Evolutionary conservation across 2,797 vertebrate genomes (phyloP), one percentile per base, ranked within the genome.

Genomic region (Phylloscopus collybita): DNA sequence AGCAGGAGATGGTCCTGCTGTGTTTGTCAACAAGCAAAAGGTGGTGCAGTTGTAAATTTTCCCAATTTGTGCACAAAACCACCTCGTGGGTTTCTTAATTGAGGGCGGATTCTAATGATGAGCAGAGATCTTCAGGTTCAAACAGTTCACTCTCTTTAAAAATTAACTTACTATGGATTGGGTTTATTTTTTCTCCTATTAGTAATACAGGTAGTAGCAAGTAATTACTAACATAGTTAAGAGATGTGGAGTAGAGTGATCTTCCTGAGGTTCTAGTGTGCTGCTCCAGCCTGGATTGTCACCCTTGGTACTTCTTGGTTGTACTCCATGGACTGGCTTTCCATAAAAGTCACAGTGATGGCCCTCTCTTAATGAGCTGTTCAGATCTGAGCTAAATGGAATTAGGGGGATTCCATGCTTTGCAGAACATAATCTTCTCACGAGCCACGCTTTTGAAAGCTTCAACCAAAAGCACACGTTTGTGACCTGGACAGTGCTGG

Each of bases 21-120:
- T 59, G 40, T 86, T 94, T 95, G 56, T 78, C 95, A 82, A 76
- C 89, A 93, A 78, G 74, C 67, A 88, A 64, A 88, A 76, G 50
- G 65, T 87, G 74, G 81, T 66, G 5, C 40, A 12, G 16, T 14
- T 42, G 67, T 67, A 13, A 45, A 18, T 57, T 59, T n/a, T 54
- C 59, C 51, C 7, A 9, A 13, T 87, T 82, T 78, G 61, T 70
- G 32, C 42, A 70, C 65, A 83, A 38, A 85, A 40, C 51, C 59
- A 44, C 67, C 51, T 80, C 56, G 54, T 51, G 32, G 40, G 26
- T 74, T 87, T 85, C 79, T 74, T 80, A 47, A 54, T 80, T 89
- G 84, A 44, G 74, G 67, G 26, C 32, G 60, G 19, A 82, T 73
- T 17, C 10, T 45, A 45, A 64, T 26, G n/a, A 66, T 8, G 44